Evolutionary conservation across 2,888 invertebrate genomes (phyloP).

Genomic region (Microctonus aethiopoides): DNA sequence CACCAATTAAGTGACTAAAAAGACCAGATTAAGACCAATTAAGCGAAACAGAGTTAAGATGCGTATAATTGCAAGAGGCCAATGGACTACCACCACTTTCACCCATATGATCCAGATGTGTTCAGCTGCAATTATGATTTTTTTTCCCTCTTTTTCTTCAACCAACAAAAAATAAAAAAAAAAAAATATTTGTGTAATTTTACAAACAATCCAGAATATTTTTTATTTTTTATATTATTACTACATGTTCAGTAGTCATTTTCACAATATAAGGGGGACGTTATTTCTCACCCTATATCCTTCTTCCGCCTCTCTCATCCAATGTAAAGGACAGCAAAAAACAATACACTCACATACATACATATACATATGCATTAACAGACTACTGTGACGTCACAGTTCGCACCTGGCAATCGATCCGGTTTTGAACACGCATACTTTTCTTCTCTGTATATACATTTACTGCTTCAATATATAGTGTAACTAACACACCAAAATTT

Average conservation of each 20-base stretch:
- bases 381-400: conserved; percentile 44
- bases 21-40: conserved; percentile 53
- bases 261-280: background rate
- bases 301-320: background rate
- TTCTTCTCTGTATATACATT: background rate
- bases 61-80: conserved; percentile 14
- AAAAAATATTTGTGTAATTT: background rate
- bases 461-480: background rate
- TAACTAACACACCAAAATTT: background rate
- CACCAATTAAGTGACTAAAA: conserved; percentile 49
- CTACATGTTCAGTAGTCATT: background rate
- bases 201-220: too few relatives aligned
- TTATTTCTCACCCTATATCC: background rate
- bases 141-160: background rate
- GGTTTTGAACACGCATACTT: conserved; percentile 18
- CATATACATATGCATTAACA: background rate
- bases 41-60: conserved; percentile 20
- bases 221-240: background rate
- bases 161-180: background rate
- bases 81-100: background rate
- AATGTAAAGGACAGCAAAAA: background rate
- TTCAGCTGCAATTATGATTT: background rate
- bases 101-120: background rate
- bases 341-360: background rate
- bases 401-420: conserved; percentile 40